These are phyloP conservation scores for Hycleus cichorii DNA, from an alignment of 1,140 invertebrate species.

Conservation along the genomic window DNA sequence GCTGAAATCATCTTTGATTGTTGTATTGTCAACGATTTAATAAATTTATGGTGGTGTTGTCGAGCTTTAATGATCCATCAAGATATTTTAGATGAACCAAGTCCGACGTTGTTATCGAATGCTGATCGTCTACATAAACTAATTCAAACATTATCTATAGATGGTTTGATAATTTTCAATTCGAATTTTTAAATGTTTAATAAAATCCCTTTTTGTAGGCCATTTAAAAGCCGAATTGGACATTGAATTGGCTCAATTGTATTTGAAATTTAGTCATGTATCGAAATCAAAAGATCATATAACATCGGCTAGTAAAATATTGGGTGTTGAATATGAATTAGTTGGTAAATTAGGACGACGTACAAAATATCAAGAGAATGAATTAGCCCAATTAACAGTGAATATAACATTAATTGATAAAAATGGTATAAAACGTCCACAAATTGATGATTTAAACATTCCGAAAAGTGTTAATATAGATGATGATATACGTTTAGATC, in stretches of 20 bases:
- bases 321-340: slow-evolving; percentile 58
- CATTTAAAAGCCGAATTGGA: slow-evolving; percentile 57
- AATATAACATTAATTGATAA: slow-evolving; percentile 48
- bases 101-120: slow-evolving; percentile 54
- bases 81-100: slow-evolving; percentile 62
- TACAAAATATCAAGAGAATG: slow-evolving; percentile 78
- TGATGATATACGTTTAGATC: slow-evolving; percentile 78
- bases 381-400: slow-evolving; percentile 73
- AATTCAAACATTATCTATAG: slow-evolving; percentile 30
- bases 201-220: slow-evolving; percentile 35
- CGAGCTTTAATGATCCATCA: slow-evolving; percentile 67
- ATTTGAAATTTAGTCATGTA: slow-evolving; percentile 66
- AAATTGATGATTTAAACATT: slow-evolving; percentile 46
- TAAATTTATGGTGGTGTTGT: slow-evolving; percentile 64
- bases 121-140: slow-evolving; percentile 50
- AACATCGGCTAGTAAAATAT: slow-evolving; percentile 49
- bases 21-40: slow-evolving; percentile 31
- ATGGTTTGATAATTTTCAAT: slow-evolving; percentile 17
- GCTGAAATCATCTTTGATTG: slow-evolving; percentile 56
- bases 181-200: background rate
- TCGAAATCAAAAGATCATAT: slow-evolving; percentile 61
- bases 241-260: slow-evolving; percentile 67
- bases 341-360: slow-evolving; percentile 76
- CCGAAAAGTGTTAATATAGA: slow-evolving; percentile 62
- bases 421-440: slow-evolving; percentile 35